Percentiles rank a stretch among this genome's conserved stretches.
phyloP scores from a whole-genome alignment of 2,888 invertebrate species.

The Euzetes globulus region DNA sequence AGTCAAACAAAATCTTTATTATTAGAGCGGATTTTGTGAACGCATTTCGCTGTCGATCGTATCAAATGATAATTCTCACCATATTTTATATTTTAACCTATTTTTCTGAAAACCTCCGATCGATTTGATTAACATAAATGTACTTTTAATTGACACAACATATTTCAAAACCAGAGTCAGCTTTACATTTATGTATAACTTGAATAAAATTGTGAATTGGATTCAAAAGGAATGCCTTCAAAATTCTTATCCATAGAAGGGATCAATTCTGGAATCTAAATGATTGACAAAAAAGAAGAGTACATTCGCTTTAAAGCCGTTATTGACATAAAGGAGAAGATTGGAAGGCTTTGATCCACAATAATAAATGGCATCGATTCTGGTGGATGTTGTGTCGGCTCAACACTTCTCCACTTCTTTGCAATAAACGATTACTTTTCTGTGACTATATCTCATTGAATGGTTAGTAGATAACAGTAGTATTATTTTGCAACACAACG shows the following conservation, averaged over 20 bases:
- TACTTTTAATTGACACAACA: too few species aligned
- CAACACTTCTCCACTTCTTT: not conserved
- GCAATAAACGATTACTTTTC: not conserved
- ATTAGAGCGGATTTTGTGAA: not conserved
- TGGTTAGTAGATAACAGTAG: not conserved
- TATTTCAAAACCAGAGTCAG: too few species aligned
- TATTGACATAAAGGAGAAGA: not conserved
- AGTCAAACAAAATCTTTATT: not conserved
- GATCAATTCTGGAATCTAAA: constrained; percentile 10
- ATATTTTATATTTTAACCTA: too few species aligned
- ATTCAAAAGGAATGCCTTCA: too few species aligned
- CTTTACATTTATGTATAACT: too few species aligned
- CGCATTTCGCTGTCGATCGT: too few species aligned
- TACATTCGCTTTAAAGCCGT: not conserved
- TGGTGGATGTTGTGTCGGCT: not conserved
- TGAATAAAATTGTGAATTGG: too few species aligned
- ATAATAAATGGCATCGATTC: not conserved
- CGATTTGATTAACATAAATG: too few species aligned
- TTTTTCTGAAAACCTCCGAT: too few species aligned
- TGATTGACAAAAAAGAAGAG: constrained; percentile 10
- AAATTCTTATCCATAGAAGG: constrained; percentile 5
- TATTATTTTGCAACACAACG: not conserved
- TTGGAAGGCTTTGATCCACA: not conserved
- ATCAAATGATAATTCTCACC: too few species aligned
- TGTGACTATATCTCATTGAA: not conserved